Base-by-base conservation (phyloP, 1,140 invertebrate genomes). In the Neodiprion pinetum region DNA sequence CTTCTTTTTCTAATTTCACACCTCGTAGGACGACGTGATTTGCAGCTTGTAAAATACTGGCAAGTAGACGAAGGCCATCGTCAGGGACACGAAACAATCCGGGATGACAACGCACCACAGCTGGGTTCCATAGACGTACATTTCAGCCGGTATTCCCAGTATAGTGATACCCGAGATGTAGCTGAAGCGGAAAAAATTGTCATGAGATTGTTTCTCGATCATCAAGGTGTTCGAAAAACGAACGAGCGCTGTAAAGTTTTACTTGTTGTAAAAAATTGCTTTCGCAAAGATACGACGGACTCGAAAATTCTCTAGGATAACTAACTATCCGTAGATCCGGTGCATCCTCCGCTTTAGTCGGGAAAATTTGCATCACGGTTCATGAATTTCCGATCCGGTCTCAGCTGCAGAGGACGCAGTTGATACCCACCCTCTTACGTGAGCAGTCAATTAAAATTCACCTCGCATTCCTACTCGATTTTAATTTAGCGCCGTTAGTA, bases 141-240 rank as follows among this genome's bases (percentile, higher is more conserved):
- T 95, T 89, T 98, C 97, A 0, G 96, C 95, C 0, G 97, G 96
- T 1, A 96, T 90, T 7, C 96, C 96, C 1, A 98, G 89, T n/a
- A 98, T 87, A 0, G 96, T 95, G 71, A 98, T 96, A 1, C 96
- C 96, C 10, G 96, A 98, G 81, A 98, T 94, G 82, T 96, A 97
- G 87, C 95, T 97, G 86, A 61, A 86, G 88, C 80, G 67, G 80
- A 77, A 78, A 67, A 61, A 23, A 61, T 17, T 2, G 28, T 7
- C 66, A 40, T 48, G 12, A 68, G n/a, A 73, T 40, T 49, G 28
- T 21, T 14, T 21, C 2, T 12, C 17, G 17, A 61, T 48, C 48
- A 47, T 9, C 79, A 75, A 75, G 40, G 71, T 21, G 17, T 67
- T 73, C 17, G 71, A 77, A 67, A 48, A 65, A 11, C n/a, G 11